Conservation (phyloP, 2,888 invertebrate genomes). For the Pristionchus arcanus region DNA sequence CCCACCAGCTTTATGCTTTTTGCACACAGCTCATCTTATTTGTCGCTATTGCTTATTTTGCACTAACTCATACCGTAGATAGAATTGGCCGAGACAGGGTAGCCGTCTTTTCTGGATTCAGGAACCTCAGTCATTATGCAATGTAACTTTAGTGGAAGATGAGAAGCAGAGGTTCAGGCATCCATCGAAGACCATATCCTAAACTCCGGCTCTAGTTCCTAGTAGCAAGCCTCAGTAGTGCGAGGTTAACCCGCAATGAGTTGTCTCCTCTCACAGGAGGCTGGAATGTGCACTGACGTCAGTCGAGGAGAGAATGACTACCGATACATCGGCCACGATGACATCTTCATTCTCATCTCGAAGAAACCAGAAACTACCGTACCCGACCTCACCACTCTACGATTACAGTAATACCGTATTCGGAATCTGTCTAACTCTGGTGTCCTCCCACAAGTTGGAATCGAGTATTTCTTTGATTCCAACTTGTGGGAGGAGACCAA, state of each 20-base stretch:
- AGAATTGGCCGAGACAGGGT: background rate
- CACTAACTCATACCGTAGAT: slow-evolving; percentile 20
- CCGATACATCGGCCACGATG: slow-evolving; percentile 68
- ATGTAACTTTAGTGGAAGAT: background rate
- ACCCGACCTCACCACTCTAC: no score
- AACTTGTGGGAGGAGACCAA: no score
- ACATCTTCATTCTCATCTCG: slow-evolving; percentile 75
- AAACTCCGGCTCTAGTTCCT: background rate
- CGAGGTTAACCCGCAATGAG: slow-evolving; percentile 8
- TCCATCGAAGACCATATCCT: background rate
- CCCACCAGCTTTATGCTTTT: background rate
- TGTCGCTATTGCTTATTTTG: slow-evolving; percentile 39
- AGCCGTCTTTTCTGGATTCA: background rate
- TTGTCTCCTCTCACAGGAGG: slow-evolving; percentile 58
- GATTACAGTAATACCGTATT: no score
- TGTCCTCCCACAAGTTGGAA: no score
- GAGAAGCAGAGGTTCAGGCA: background rate
- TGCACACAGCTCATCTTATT: background rate
- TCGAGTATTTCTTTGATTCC: no score
- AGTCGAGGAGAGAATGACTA: slow-evolving; percentile 57
- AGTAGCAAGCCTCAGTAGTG: background rate
- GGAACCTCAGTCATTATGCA: background rate
- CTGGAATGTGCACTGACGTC: slow-evolving; percentile 60
- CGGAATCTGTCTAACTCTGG: no score
- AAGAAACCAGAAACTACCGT: slow-evolving; percentile 63